These are phyloP conservation scores for Enteromius fasciolatus DNA, from an alignment of 2,797 vertebrate species.

Conservation along the genomic window DNA sequence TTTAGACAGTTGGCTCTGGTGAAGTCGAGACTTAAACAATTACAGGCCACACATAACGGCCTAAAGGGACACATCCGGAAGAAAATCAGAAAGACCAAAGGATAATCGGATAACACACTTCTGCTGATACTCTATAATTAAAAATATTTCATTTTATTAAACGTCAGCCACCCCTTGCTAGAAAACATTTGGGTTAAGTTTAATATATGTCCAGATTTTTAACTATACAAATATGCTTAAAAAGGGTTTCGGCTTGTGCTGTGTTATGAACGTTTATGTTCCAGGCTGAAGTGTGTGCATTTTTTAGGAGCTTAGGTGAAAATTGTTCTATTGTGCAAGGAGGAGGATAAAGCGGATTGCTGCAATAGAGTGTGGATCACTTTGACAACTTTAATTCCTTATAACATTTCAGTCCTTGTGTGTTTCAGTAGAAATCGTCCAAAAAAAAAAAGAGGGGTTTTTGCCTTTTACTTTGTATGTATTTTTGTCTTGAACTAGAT, in stretches of 20 bases:
- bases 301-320: conserved; percentile 23
- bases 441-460: background rate
- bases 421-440: background rate
- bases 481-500: background rate
- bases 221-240: background rate
- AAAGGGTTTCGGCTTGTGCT: background rate
- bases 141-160: conserved; percentile 4
- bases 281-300: conserved; percentile 2
- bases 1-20: conserved; percentile 86
- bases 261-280: conserved; percentile 5
- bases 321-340: conserved; percentile 20
- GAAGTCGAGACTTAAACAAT: conserved; percentile 49
- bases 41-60: background rate
- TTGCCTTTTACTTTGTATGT: background rate
- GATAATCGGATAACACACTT: background rate
- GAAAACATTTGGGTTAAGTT: background rate
- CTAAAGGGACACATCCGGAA: background rate
- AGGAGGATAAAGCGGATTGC: conserved; percentile 17
- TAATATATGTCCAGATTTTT: background rate
- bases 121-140: background rate
- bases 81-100: conserved; percentile 6
- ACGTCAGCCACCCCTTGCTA: background rate
- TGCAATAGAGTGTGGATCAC: background rate
- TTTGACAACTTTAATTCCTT: conserved; percentile 20
- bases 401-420: conserved; percentile 17